Percentiles rank a stretch among this genome's conserved stretches.
Evolutionary conservation across 2,888 invertebrate genomes (phyloP).

Genomic region (Leuctra nigra): DNA sequence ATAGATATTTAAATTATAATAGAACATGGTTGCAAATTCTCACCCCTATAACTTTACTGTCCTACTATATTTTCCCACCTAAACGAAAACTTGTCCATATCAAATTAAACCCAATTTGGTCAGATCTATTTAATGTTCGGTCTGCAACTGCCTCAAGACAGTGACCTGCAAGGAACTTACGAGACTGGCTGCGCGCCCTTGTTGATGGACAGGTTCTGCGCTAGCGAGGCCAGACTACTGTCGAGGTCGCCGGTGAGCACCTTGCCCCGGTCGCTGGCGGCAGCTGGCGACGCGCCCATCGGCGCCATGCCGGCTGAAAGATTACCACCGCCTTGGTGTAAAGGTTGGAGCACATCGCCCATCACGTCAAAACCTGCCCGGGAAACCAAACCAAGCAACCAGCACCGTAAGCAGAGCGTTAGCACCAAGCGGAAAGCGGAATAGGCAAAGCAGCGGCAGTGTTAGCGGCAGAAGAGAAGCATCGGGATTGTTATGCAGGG

Average conservation of each 20-base stretch:
- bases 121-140: too few species aligned
- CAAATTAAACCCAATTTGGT: background rate
- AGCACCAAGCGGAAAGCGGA: constrained; percentile 13
- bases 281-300: background rate
- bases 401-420: constrained; percentile 1
- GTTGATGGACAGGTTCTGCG: constrained; percentile 87
- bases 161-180: constrained; percentile 52
- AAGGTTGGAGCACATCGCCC: constrained; percentile 63
- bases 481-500: too few species aligned
- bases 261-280: constrained; percentile 46
- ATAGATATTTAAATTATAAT: too few species aligned
- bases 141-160: too few species aligned
- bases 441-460: too few species aligned
- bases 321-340: constrained; percentile 33
- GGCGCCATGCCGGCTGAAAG: constrained; percentile 18
- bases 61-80: too few species aligned
- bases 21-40: too few species aligned
- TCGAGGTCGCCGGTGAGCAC: constrained; percentile 90
- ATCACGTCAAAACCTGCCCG: constrained; percentile 62
- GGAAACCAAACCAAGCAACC: constrained; percentile 8
- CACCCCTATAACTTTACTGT: too few species aligned
- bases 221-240: constrained; percentile 85
- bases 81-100: background rate
- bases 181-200: constrained; percentile 63
- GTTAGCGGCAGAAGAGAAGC: too few species aligned